These are phyloP conservation scores for Microchirus variegatus DNA, from an alignment of 2,797 vertebrate genomes.

Conservation along the genomic window DNA sequence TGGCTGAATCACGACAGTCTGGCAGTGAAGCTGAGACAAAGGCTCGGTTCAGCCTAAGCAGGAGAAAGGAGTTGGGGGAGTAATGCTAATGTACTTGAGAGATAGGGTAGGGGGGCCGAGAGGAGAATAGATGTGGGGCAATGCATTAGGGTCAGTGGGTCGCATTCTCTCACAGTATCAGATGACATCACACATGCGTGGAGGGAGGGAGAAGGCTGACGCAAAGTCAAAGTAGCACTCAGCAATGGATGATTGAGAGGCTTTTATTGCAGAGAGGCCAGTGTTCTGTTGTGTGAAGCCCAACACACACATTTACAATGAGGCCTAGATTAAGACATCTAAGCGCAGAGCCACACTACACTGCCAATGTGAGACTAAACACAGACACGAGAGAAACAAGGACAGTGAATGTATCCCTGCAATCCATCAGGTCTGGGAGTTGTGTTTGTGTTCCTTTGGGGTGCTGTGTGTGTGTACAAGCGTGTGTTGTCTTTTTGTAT, in stretches of 20 bases:
- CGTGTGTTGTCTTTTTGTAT: conserved; percentile 38
- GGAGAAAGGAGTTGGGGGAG: conserved; percentile 34
- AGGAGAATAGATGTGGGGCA: conserved; percentile 43
- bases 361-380: conserved; percentile 59
- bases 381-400: conserved; percentile 50
- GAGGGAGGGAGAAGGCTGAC: conserved; percentile 27
- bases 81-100: conserved; percentile 70
- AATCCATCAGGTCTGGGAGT: conserved; percentile 50
- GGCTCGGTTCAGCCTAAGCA: conserved; percentile 64
- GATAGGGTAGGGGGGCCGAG: conserved; percentile 40
- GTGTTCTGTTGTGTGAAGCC: conserved; percentile 10
- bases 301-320: conserved; percentile 23
- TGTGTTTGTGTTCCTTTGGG: conserved; percentile 60
- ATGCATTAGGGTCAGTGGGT: conserved; percentile 78
- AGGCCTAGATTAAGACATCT: conserved; percentile 35
- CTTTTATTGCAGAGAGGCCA: conserved; percentile 55
- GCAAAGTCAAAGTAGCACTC: conserved; percentile 59
- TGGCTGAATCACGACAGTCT: conserved; percentile 56
- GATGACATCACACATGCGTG: conserved; percentile 77
- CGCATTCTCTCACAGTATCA: conserved; percentile 79
- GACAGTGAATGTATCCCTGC: conserved; percentile 47
- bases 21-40: conserved; percentile 72
- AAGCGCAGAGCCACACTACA: conserved; percentile 20
- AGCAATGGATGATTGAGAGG: conserved; percentile 65
- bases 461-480: conserved; percentile 19